These are phyloP conservation scores for Ommatoiulus sabulosus DNA, from an alignment of 2,888 invertebrate species.

Conservation along the genomic window DNA sequence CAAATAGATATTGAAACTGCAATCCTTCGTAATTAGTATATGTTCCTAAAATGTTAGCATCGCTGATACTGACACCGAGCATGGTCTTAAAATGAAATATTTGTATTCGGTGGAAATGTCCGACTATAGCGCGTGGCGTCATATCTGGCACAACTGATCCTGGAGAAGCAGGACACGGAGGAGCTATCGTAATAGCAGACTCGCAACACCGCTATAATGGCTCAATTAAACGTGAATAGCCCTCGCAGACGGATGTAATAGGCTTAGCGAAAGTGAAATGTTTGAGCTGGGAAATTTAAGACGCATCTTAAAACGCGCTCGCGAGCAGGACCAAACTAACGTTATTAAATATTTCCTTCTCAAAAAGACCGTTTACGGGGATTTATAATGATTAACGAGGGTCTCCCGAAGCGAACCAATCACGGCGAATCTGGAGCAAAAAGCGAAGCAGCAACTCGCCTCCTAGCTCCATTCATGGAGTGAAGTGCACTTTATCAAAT, in stretches of 20 bases:
- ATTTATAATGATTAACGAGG: slow-evolving; percentile 22
- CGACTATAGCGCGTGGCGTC: not conserved
- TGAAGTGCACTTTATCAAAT: slow-evolving; percentile 22
- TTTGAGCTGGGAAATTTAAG: slow-evolving; percentile 34
- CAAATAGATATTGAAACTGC: too few relatives aligned
- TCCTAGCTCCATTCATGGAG: not conserved
- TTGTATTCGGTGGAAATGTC: not conserved
- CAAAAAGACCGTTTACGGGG: slow-evolving; percentile 20
- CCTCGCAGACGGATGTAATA: not conserved
- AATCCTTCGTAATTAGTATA: too few relatives aligned
- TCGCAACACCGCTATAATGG: not conserved
- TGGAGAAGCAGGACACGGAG: not conserved
- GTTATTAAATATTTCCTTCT: slow-evolving; percentile 28
- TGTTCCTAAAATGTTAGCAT: too few relatives aligned
- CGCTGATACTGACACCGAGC: too few relatives aligned
- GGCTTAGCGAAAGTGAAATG: slow-evolving; percentile 34
- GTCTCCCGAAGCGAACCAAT: slow-evolving; percentile 8
- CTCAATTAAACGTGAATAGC: slow-evolving; percentile 28
- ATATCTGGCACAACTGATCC: not conserved
- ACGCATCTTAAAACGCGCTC: not conserved
- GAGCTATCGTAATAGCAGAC: not conserved
- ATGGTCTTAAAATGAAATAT: not conserved
- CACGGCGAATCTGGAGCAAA: not conserved
- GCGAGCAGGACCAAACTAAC: not conserved
- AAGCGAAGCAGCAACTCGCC: not conserved